These are phyloP conservation scores for Taeniopygia guttata DNA, from an alignment of 2,797 vertebrate genomes.

Conservation along the genomic window DNA sequence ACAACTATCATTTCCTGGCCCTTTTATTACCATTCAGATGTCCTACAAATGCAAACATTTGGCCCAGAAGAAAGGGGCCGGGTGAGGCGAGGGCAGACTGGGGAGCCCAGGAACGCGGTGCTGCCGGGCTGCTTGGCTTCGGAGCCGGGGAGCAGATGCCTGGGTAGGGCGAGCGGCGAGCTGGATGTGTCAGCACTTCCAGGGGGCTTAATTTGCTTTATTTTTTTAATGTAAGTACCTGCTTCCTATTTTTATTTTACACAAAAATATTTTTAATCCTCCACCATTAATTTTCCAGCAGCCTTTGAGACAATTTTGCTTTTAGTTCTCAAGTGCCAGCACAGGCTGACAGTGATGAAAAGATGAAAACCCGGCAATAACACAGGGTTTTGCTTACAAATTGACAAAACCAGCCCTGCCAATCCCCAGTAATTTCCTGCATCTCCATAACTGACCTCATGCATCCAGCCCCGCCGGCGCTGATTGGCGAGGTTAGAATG, in stretches of 20 bases:
- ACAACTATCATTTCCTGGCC: conserved; percentile 46
- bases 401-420: conserved; percentile 19
- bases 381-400: conserved; percentile 56
- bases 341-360: conserved; percentile 19
- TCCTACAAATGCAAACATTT: conserved; percentile 48
- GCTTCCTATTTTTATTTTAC: not conserved
- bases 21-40: conserved; percentile 23
- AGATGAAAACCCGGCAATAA: conserved; percentile 23
- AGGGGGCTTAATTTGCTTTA: conserved; percentile 14
- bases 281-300: not conserved
- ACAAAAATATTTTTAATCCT: not conserved
- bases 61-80: conserved; percentile 8
- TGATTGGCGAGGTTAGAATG: conserved; percentile 55
- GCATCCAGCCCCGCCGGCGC: not conserved
- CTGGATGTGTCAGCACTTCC: not conserved
- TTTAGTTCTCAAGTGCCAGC: not conserved
- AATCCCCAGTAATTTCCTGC: conserved; percentile 47
- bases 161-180: not conserved
- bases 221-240: conserved; percentile 17
- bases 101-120: not conserved
- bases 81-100: not conserved
- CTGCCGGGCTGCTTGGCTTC: not conserved
- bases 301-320: not conserved
- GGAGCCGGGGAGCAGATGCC: not conserved
- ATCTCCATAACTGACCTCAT: conserved; percentile 62